Evolutionary conservation across 2,113 vertebrate species (phyloP).

Genomic region (Misgurnus mizolepis): DNA sequence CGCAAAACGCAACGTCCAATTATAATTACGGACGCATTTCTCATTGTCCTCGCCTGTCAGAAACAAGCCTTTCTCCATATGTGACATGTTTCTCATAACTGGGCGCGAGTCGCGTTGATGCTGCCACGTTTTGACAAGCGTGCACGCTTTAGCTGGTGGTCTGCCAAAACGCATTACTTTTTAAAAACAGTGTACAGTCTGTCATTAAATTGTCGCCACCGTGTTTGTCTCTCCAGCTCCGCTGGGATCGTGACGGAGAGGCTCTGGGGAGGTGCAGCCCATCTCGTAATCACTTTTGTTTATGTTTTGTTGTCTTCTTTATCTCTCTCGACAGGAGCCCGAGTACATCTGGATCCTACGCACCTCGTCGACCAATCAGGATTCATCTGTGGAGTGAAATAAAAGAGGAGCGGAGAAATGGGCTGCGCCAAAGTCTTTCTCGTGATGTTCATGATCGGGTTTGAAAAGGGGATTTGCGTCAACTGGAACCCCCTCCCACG

Average conservation of each 20-base stretch:
- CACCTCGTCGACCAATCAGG: conserved; percentile 19
- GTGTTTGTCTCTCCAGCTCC: background rate
- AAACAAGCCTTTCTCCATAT: conserved; percentile 22
- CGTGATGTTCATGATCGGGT: conserved; percentile 70
- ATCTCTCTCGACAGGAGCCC: conserved; percentile 4
- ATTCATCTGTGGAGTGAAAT: conserved; percentile 38
- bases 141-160: conserved; percentile 60
- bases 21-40: conserved; percentile 39
- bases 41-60: conserved; percentile 3
- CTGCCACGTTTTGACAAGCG: conserved; percentile 67
- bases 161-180: conserved; percentile 70
- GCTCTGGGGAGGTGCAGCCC: conserved; percentile 6
- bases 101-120: conserved; percentile 57
- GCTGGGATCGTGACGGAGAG: conserved; percentile 10
- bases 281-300: conserved; percentile 25
- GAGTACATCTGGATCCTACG: background rate
- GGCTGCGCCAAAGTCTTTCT: conserved; percentile 70
- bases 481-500: conserved; percentile 80
- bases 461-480: conserved; percentile 68
- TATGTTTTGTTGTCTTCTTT: conserved; percentile 9
- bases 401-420: conserved; percentile 61
- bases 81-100: conserved; percentile 60
- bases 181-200: conserved; percentile 57
- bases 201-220: conserved; percentile 67
- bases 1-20: conserved; percentile 1